Conservation (phyloP, 1,140 invertebrate species). For the Lamellibrachia luymesi region DNA sequence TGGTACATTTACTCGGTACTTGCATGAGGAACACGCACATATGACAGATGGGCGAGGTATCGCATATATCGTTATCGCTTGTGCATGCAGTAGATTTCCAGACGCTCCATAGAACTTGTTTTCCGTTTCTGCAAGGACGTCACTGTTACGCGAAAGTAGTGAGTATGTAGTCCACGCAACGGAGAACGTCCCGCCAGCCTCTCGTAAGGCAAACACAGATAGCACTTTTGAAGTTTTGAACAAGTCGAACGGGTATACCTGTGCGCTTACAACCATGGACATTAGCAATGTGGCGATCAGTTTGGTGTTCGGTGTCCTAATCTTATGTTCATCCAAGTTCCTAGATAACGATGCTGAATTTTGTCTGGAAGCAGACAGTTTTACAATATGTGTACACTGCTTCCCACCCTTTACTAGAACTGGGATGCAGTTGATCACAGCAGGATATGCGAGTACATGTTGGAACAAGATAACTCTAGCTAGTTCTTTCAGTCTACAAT, state of each 20-base stretch:
- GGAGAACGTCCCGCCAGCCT: not conserved
- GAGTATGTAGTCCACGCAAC: not conserved
- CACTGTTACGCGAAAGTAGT: not conserved
- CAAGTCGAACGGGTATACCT: not conserved
- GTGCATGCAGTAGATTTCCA: not conserved
- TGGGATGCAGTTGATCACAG: not conserved
- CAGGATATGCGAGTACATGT: not conserved
- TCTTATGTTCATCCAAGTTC: not conserved
- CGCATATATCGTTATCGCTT: too few species aligned
- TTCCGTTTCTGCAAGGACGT: not conserved
- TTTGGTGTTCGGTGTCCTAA: not conserved
- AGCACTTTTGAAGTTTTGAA: too few species aligned
- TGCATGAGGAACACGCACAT: too few species aligned
- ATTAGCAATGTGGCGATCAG: not conserved
- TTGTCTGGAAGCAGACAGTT: not conserved
- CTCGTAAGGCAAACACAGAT: not conserved
- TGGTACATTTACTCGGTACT: too few species aligned
- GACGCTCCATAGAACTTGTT: not conserved
- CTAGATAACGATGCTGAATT: not conserved
- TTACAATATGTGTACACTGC: not conserved
- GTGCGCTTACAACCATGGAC: not conserved
- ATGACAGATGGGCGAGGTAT: too few species aligned
- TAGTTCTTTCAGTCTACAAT: not conserved
- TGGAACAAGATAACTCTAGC: not conserved
- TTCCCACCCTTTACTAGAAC: not conserved